These are phyloP conservation scores for Xylota sylvarum DNA, from an alignment of 2,888 invertebrate species.

Conservation along the genomic window DNA sequence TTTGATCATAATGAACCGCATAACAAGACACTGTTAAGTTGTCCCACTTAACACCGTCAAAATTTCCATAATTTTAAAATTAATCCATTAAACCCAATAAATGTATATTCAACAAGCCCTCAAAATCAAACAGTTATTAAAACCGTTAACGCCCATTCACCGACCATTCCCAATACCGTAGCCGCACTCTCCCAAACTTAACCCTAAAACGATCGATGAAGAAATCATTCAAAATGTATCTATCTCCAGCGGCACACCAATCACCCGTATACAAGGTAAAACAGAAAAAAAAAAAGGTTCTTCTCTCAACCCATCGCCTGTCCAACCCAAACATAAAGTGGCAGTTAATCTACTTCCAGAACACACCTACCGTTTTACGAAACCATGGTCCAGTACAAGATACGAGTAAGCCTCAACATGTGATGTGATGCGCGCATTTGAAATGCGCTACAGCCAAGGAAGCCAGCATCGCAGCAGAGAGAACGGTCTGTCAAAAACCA, in stretches of 20 bases:
- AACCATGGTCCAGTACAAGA: slow-evolving; percentile 48
- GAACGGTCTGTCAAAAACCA: slow-evolving; percentile 72
- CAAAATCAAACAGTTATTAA: slow-evolving; percentile 55
- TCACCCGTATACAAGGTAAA: background rate
- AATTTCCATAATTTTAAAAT: slow-evolving; percentile 64
- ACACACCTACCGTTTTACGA: slow-evolving; percentile 75
- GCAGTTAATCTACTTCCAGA: slow-evolving; percentile 71
- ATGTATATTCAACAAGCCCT: slow-evolving; percentile 8
- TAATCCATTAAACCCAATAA: slow-evolving; percentile 53
- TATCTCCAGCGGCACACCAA: background rate
- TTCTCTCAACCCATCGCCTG: slow-evolving; percentile 10
- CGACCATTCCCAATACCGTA: no score
- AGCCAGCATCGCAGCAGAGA: background rate
- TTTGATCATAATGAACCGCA: background rate
- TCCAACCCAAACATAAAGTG: slow-evolving; percentile 62
- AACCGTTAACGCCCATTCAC: slow-evolving; percentile 55
- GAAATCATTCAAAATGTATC: slow-evolving; percentile 55
- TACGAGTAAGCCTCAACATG: slow-evolving; percentile 52
- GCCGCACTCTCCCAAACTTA: background rate
- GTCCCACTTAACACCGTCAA: slow-evolving; percentile 26
- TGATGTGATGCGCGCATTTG: slow-evolving; percentile 4
- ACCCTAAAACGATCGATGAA: slow-evolving; percentile 59
- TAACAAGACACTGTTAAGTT: background rate
- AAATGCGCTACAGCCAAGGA: background rate
- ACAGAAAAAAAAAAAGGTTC: slow-evolving; percentile 3